Evolutionary conservation across 2,797 vertebrate species (phyloP), one percentile per base, ranked within the genome.

Genomic region (Diglossa cyanea): DNA sequence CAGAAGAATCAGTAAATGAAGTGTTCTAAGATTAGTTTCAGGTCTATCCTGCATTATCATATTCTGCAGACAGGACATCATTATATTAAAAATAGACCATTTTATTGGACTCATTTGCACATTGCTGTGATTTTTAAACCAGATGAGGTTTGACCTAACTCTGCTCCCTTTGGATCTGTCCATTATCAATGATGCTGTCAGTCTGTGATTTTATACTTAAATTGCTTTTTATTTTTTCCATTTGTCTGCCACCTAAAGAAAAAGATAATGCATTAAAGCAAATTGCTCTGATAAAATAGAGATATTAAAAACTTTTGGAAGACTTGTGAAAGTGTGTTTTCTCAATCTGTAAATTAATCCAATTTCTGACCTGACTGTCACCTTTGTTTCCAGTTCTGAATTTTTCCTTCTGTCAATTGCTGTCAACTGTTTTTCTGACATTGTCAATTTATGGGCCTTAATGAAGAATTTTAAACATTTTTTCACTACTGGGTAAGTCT

Each of bases 21-120:
- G 54, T 28, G 45, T 68, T 83, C 66, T 54, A 45, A 88, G 82
- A 90, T 92, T 81, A 86, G 51, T 84, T 94, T 88, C 73, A 88
- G 70, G 57, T 91, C 70, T 94, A 48, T 82, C 57, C 48, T 74
- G 19, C 37, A 39, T 88, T 94, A 94, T 62, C 35, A 0, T 50
- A 31, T 88, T 86, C 57, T 91, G 75, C 85, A 95, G 93, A 44
- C 50, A 72, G 68, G 68, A 85, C 61, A 50, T 66, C 3, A 2
- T 92, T 82, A 33, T 48, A 54, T 77, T 92, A 77, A 89, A 93
- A 91, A 15, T 5, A 92, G 75, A 53, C 19, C 8, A 33, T 92
- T 92, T 91, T 45, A 31, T 67, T 42, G 53, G 26, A 65, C 26
- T 87, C 35, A 35, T 76, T 74, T 88, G 24, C 61, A 72, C 45